Percentiles rank a stretch among this genome's conserved stretches.
Evolutionary conservation across 1,140 invertebrate species (phyloP).

Genomic region (Chymomyza costata): DNA sequence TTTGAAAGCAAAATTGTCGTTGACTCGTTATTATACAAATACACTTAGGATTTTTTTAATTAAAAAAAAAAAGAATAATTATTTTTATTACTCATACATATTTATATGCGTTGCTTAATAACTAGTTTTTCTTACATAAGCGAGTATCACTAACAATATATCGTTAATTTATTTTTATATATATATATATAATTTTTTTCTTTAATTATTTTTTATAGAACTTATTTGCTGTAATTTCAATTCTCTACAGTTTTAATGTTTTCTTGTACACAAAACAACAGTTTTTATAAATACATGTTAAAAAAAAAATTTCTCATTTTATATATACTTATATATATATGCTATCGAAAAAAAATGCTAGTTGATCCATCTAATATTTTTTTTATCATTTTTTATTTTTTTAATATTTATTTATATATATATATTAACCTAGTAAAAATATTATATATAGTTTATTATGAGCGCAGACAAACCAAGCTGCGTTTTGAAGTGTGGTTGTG

Average conservation of each 20-base stretch:
- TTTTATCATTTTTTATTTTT: no score
- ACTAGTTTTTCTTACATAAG: conserved; percentile 51
- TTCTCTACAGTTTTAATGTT: conserved; percentile 51
- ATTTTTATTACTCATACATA: conserved; percentile 18
- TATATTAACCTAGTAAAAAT: conserved; percentile 52
- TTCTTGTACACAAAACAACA: conserved; percentile 58
- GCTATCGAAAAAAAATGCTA: conserved; percentile 62
- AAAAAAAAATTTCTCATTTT: conserved; percentile 44
- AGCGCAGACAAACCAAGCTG: conserved; percentile 18
- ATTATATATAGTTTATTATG: conserved; percentile 28
- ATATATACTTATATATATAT: conserved; percentile 27
- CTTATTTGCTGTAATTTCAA: conserved; percentile 15
- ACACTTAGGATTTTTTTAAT: conserved; percentile 10
- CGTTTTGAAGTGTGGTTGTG: conserved; percentile 6
- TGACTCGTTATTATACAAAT: conserved; percentile 42
- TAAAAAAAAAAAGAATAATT: conserved; percentile 40
- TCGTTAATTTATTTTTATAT: conserved; percentile 44
- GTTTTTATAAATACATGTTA: conserved; percentile 52
- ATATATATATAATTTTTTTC: conserved; percentile 29
- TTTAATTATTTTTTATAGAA: conserved; percentile 16
- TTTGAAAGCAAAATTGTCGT: conserved; percentile 46
- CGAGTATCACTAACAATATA: conserved; percentile 68
- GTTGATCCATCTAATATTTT: conserved; percentile 66
- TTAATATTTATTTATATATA: conserved; percentile 36
- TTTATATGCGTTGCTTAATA: conserved; percentile 44